Evolutionary conservation across 2,888 invertebrate genomes (phyloP).

Genomic region (Ophion slaviceki): DNA sequence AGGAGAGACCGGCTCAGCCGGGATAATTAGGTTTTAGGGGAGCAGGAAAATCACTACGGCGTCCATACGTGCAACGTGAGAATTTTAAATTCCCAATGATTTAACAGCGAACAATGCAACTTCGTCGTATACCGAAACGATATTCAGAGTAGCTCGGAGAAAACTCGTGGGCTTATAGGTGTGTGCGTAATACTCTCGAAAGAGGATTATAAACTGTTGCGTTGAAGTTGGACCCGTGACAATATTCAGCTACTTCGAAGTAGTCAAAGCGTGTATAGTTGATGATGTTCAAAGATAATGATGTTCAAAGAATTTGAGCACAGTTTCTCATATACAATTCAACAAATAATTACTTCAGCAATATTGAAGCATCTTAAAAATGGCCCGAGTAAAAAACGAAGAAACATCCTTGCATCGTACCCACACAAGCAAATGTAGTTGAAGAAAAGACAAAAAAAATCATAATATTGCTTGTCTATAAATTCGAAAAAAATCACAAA

Average conservation of each 20-base stretch:
- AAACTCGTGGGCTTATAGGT: constrained; percentile 21
- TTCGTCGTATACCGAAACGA: constrained; percentile 4
- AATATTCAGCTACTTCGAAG: constrained; percentile 1
- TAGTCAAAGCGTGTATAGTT: neutral
- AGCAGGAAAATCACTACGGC: constrained; percentile 9
- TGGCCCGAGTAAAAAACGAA: neutral
- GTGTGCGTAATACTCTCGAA: constrained; percentile 24
- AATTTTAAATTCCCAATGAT: constrained; percentile 58
- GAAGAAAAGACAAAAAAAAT: too few species aligned
- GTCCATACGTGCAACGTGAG: constrained; percentile 54
- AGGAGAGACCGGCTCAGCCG: constrained; percentile 56
- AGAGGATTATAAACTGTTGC: constrained; percentile 48
- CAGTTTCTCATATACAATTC: neutral
- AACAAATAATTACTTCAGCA: neutral
- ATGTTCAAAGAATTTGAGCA: neutral
- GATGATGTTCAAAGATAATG: neutral
- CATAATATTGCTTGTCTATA: neutral
- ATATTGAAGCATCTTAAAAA: neutral
- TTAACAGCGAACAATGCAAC: constrained; percentile 34
- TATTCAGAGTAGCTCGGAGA: constrained; percentile 22
- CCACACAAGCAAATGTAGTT: too few species aligned
- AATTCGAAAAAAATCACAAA: neutral
- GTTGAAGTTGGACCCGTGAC: constrained; percentile 8
- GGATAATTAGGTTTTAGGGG: constrained; percentile 68
- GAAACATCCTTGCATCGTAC: neutral